Evolutionary conservation across 2,113 vertebrate species (phyloP).

Genomic region (Potamarius usumacintae): DNA sequence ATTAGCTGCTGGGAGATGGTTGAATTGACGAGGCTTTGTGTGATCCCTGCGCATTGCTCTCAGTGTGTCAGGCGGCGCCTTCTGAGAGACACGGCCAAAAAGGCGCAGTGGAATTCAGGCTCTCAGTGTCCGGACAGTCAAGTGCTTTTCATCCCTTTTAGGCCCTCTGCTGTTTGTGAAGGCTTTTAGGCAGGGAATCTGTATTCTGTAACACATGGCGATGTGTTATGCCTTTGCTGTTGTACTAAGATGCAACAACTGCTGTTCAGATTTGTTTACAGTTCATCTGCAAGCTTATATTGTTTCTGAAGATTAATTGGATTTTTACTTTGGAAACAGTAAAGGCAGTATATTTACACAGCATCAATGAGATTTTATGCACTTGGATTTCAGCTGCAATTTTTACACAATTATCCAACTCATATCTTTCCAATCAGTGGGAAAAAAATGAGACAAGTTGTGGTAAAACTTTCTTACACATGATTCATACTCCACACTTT

Average conservation of each 20-base stretch:
- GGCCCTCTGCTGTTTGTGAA: conserved; percentile 48
- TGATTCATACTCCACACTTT: conserved; percentile 29
- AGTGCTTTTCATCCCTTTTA: conserved; percentile 53
- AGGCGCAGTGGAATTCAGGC: conserved; percentile 50
- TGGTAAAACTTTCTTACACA: conserved; percentile 46
- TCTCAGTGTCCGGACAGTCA: conserved; percentile 52
- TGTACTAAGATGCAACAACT: background rate
- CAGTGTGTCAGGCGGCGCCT: conserved; percentile 58
- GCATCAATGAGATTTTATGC: conserved; percentile 8
- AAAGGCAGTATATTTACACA: background rate
- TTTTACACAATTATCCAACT: conserved; percentile 16
- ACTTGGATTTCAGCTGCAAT: background rate
- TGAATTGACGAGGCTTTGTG: conserved; percentile 78
- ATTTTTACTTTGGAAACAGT: background rate
- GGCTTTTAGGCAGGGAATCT: conserved; percentile 45
- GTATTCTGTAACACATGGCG: conserved; percentile 37
- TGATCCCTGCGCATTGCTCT: conserved; percentile 64
- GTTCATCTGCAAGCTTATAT: background rate
- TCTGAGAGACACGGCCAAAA: conserved; percentile 51
- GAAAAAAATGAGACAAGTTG: conserved; percentile 26
- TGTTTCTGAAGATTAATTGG: background rate
- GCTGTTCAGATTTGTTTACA: background rate
- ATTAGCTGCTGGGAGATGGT: conserved; percentile 77
- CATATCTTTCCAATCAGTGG: conserved; percentile 25
- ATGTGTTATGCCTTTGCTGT: conserved; percentile 31